Conservation (phyloP, 2,113 vertebrate species). For the Pluvianellus socialis region DNA sequence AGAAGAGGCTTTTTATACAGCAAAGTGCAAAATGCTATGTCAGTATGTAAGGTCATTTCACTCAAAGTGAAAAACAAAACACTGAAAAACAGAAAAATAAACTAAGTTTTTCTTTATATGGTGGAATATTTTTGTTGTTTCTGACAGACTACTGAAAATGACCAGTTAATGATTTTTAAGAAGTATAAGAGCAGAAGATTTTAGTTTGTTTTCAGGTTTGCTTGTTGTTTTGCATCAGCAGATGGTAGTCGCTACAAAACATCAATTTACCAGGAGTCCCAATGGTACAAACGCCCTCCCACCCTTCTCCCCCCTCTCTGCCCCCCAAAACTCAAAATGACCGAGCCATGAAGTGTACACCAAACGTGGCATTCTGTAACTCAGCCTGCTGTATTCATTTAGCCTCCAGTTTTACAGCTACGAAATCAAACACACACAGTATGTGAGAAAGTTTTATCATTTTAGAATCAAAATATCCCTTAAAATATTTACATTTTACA, state of each 20-base stretch:
- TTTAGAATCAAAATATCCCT: conserved; percentile 88
- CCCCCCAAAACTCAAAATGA: background rate
- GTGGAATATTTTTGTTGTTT: background rate
- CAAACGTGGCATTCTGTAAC: background rate
- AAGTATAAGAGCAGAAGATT: background rate
- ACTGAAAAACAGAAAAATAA: background rate
- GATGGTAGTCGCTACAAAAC: background rate
- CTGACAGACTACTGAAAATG: background rate
- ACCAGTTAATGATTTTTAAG: background rate
- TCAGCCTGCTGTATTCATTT: conserved; percentile 10
- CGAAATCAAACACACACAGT: conserved; percentile 79
- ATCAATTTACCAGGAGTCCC: background rate
- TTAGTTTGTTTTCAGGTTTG: background rate
- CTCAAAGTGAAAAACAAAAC: background rate
- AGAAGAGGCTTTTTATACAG: background rate
- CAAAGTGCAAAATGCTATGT: conserved; percentile 21
- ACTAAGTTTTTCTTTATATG: background rate
- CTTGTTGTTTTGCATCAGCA: background rate
- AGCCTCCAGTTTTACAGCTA: conserved; percentile 53
- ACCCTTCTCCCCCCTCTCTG: background rate
- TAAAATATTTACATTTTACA: conserved; percentile 91
- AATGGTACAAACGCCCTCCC: background rate
- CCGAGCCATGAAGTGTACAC: background rate
- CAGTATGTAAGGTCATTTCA: background rate
- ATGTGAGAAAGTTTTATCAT: conserved; percentile 84